Conservation (phyloP, 2,113 vertebrate species). For the Hippocampus comes region DNA sequence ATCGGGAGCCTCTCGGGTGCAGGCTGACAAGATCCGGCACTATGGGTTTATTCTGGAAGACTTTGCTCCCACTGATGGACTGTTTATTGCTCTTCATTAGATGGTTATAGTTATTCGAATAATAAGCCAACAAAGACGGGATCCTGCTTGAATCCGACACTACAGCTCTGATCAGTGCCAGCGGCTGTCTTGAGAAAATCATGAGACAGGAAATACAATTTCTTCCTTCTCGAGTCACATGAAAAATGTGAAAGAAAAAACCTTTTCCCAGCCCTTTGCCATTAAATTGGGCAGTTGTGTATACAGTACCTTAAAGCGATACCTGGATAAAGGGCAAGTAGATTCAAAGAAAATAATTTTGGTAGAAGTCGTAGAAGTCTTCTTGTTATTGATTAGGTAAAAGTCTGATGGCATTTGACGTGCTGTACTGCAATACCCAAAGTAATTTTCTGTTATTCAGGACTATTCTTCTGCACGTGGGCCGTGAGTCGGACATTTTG, state of each 20-base stretch:
- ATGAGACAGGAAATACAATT: constrained; percentile 32
- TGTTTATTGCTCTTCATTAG: constrained; percentile 58
- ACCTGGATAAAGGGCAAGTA: neutral
- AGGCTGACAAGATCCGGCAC: constrained; percentile 49
- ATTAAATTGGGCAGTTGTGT: constrained; percentile 9
- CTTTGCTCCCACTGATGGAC: constrained; percentile 47
- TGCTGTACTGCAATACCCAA: too few relatives aligned
- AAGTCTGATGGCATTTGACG: neutral
- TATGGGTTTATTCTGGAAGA: constrained; percentile 55
- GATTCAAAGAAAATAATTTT: too few relatives aligned
- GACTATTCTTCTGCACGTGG: too few relatives aligned
- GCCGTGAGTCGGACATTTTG: too few relatives aligned
- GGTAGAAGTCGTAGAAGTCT: too few relatives aligned
- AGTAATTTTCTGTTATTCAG: too few relatives aligned
- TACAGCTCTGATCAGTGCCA: constrained; percentile 34
- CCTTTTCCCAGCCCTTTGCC: neutral
- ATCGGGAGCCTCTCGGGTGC: constrained; percentile 47
- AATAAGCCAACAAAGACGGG: constrained; percentile 45
- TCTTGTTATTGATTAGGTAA: neutral
- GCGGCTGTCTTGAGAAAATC: constrained; percentile 52
- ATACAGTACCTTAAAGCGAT: neutral
- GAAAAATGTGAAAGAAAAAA: neutral
- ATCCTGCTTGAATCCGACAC: constrained; percentile 23
- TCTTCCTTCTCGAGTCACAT: constrained; percentile 27
- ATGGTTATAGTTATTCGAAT: constrained; percentile 60